Evolutionary conservation across 2,113 vertebrate genomes (phyloP).

Genomic region (Australoheros scitulus): DNA sequence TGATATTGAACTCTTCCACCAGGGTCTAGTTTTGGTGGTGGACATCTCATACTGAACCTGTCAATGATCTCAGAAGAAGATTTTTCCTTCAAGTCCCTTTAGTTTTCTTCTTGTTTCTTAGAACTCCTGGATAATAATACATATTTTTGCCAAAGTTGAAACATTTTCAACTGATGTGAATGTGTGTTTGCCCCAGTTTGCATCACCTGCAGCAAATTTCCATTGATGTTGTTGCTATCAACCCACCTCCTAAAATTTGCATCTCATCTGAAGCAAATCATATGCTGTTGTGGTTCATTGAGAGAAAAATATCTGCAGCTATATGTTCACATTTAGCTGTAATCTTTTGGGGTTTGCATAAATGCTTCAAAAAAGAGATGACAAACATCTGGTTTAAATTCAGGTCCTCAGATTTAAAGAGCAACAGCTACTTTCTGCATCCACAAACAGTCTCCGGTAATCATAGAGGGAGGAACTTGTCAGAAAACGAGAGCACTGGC

Average conservation of each 20-base stretch:
- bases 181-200: neutral
- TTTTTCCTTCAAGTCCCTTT: neutral
- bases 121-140: neutral
- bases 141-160: neutral
- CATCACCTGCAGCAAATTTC: neutral
- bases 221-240: neutral
- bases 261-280: neutral
- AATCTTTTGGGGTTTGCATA: neutral
- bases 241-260: neutral
- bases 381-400: neutral
- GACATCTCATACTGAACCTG: neutral
- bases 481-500: neutral
- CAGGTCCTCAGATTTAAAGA: neutral
- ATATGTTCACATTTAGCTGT: neutral
- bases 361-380: neutral
- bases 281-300: neutral
- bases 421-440: neutral
- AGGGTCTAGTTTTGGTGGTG: neutral
- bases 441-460: neutral
- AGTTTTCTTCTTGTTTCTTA: neutral
- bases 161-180: neutral
- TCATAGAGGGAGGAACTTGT: neutral
- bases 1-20: neutral
- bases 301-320: neutral
- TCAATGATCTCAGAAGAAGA: neutral